Evolutionary conservation across 2,888 invertebrate species (phyloP), one percentile per base, ranked within the genome.

Genomic region (Ormyrus labotus): DNA sequence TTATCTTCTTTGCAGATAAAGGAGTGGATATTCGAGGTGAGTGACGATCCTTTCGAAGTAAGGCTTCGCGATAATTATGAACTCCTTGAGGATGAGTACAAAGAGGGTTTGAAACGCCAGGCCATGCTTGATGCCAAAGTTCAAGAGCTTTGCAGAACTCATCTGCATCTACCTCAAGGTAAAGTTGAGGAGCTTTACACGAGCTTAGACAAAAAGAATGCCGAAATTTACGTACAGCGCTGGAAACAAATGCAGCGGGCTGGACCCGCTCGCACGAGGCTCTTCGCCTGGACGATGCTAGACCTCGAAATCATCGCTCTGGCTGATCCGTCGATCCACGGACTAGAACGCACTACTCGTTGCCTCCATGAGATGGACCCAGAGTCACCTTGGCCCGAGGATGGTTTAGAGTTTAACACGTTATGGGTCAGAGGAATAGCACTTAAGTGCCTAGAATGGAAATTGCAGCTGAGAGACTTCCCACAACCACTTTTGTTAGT

Each of bases 31-130:
- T 94, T 99, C 85, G 98, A 99, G 92, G 95, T 99, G 92, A 96
- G 96, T 84, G 99, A 99, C 89, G 99, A 99, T 93, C 99, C 99
- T 0, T 99, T 99, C 89, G 99, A 99, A 92, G 98, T 99, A 4
- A 97, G 97, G 87, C 92, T 99, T 7, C 94, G 98, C 0, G 98
- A 99, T 86, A 99, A 99, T 90, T 99, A 97, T 90, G 98, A 98
- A 88, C 92, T 99, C 0, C 90, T 98, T 67, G 97, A 97, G 87
- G 99, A 99, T 87, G 99, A 99, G 90, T 97, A 97, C 87, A 95
- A 96, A 85, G 99, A 99, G 90, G 96, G 97, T 87, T 93, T 97
- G 86, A 98, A 98, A 88, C 93, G 99, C 34, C 94, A 96, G 82
- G 95, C 96, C 78, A 95, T 98, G 93, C 92, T 99, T 48, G 98